Base-by-base conservation (phyloP, 2,113 vertebrate genomes). In the Poecilia latipinna region DNA sequence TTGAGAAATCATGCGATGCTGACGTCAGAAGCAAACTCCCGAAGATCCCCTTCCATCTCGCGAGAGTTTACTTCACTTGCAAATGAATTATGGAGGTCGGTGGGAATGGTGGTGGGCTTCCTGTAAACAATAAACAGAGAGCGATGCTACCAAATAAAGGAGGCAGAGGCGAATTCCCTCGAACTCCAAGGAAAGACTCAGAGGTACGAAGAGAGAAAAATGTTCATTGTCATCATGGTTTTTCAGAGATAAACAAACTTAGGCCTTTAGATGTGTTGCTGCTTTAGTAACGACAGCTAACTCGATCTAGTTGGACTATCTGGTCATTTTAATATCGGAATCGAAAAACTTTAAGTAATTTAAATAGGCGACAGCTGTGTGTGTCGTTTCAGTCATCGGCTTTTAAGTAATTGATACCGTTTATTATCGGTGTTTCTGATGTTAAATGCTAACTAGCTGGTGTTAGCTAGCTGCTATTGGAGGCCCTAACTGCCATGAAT, bases 131-230 rank as follows among this genome's bases (percentile, higher is more conserved):
- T 89, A 97, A 96, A 89, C 96, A 95, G 87, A 96, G 95, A 76
- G 83, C 90, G 10, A 94, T 95, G 93, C 22, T 94, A 60, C 91
- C 94, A 0, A 94, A 92, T 68, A 95, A 95, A 86, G 88, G 93
- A 86, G 88, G 93, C 39, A 95, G 96, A 75, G 94, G 94, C 0
- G 97, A 98, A 77, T 95, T 96, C 71, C 94, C 94, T 69, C 95
- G 97, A 39, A 97, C 96, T 77, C 95, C 96, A 82, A 95, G 97
- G 61, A 98, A 98, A 93, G 97, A 98, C 68, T 98, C 97, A 6
- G 97, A 98, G 96, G 97, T 97, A 86, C 85, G 95, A 51, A 22
- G 11, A 39, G 7, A 32, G 4, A 31, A 8, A 31, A 7, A 17
- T 33, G 7, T 70, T 57, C 4, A 37, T 44, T 70, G 70, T 8